Conservation (phyloP, 2,797 vertebrate genomes). For the Sciurus vulgaris region DNA sequence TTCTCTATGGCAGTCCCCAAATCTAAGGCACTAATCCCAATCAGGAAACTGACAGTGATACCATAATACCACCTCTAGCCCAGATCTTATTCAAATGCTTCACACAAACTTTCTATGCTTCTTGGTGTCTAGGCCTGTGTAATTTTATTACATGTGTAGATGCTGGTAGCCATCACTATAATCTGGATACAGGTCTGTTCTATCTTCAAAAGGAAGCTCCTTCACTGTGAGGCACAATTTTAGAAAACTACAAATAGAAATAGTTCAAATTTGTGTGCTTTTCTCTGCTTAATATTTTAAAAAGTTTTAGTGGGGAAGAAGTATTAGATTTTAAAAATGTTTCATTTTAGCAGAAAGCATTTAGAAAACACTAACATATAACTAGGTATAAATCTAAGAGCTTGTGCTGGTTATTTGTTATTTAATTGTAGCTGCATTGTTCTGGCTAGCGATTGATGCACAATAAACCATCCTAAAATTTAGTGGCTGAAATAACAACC, state of each 20-base stretch:
- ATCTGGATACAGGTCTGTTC: not conserved
- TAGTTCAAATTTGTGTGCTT: not conserved
- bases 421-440: not conserved
- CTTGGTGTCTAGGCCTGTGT: not conserved
- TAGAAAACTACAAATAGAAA: conserved; percentile 8
- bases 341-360: not conserved
- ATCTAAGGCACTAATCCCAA: not conserved
- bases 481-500: not conserved
- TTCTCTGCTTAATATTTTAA: not conserved
- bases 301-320: not conserved
- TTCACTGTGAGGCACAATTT: not conserved
- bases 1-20: not conserved
- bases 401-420: not conserved
- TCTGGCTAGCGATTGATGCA: not conserved
- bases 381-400: not conserved
- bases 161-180: not conserved
- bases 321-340: not conserved
- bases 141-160: not conserved
- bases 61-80: not conserved
- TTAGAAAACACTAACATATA: not conserved
- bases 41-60: not conserved
- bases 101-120: not conserved
- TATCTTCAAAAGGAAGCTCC: not conserved
- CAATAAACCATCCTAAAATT: not conserved
- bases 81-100: not conserved